A percentile compares a stretch with the other conserved stretches of the same genome.
These are phyloP conservation scores for Drosophila jambulina DNA, from an alignment of 1,140 invertebrate genomes.

Conservation along the genomic window DNA sequence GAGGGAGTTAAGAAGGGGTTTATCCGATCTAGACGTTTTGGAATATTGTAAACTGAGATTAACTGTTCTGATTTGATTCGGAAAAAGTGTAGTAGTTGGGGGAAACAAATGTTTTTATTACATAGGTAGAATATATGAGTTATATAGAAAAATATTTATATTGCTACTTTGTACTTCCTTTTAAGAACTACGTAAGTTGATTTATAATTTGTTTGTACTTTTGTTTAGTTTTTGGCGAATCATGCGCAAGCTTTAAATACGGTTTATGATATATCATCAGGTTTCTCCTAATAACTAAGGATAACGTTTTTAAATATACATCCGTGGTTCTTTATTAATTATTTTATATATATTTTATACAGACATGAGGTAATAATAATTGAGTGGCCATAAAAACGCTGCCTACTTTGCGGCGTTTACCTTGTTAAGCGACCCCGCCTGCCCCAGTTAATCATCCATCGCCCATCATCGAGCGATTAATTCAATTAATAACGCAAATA, in stretches of 20 bases:
- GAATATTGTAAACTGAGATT: not conserved
- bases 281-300: not conserved
- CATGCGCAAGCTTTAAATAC: too few species aligned
- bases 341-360: not conserved
- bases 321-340: not conserved
- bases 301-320: too few species aligned
- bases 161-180: too few species aligned
- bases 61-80: not conserved
- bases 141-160: too few species aligned
- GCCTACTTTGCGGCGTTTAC: conserved; percentile 47
- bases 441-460: conserved; percentile 7
- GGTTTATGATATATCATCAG: too few species aligned
- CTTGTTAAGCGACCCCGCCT: not conserved
- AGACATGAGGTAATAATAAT: conserved; percentile 39
- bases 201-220: too few species aligned
- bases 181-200: too few species aligned
- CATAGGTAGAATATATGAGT: too few species aligned
- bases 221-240: too few species aligned
- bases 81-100: not conserved
- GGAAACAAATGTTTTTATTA: not conserved
- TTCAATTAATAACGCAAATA: conserved; percentile 53
- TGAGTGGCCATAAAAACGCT: conserved; percentile 7
- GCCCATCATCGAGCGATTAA: conserved; percentile 20
- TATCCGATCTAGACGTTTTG: not conserved
- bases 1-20: not conserved